Evolutionary conservation across 2,888 invertebrate genomes (phyloP).

Genomic region (Sialis fuliginosa): DNA sequence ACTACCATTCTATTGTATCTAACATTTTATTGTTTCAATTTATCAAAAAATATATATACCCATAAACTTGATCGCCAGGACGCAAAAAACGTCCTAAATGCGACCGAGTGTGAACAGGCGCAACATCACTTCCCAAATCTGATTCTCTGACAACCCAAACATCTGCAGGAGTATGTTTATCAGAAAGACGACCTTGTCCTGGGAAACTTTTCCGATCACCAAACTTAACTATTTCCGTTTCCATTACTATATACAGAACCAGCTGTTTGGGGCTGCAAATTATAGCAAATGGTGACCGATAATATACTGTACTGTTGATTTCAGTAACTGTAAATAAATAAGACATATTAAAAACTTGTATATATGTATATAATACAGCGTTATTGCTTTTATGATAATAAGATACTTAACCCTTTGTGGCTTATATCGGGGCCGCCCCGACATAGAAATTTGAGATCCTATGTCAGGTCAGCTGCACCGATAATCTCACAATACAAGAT

Average conservation of each 20-base stretch:
- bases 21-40: neutral
- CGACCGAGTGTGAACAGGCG: constrained; percentile 69
- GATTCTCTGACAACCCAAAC: constrained; percentile 83
- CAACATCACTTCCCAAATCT: constrained; percentile 68
- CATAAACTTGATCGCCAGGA: constrained; percentile 83
- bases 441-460: too few relatives aligned
- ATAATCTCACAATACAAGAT: too few relatives aligned
- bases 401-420: neutral
- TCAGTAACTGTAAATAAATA: constrained; percentile 59
- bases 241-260: constrained; percentile 86
- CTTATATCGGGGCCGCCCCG: neutral
- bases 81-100: constrained; percentile 89
- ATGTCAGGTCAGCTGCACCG: too few relatives aligned
- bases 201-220: constrained; percentile 63
- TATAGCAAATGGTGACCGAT: constrained; percentile 70
- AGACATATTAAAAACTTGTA: neutral
- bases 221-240: constrained; percentile 63
- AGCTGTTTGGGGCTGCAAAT: constrained; percentile 85
- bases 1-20: neutral
- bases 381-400: too few relatives aligned
- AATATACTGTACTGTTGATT: constrained; percentile 59
- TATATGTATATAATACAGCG: neutral
- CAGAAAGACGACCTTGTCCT: constrained; percentile 76
- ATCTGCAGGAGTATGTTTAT: constrained; percentile 78
- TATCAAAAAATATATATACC: constrained; percentile 33